A percentile compares a stretch with the other conserved stretches of the same genome.
phyloP scores from a whole-genome alignment of 1,140 invertebrate species.

The Drosophila murphyi region DNA sequence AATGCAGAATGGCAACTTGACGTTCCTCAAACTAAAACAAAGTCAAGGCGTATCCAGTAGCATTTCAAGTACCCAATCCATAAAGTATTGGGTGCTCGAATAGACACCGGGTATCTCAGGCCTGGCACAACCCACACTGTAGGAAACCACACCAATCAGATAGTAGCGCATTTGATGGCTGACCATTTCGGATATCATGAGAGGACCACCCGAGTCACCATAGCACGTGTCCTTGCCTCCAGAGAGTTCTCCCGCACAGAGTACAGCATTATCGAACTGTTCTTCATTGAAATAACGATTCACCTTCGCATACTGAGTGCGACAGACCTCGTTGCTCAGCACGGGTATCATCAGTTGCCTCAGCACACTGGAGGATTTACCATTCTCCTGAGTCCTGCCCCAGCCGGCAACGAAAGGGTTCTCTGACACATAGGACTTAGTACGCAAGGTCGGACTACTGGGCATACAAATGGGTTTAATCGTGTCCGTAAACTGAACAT shows the following conservation, averaged over 20 bases:
- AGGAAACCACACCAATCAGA: slow-evolving; percentile 89
- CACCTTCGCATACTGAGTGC: slow-evolving; percentile 86
- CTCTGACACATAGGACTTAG: slow-evolving; percentile 69
- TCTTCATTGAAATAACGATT: slow-evolving; percentile 87
- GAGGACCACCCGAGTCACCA: slow-evolving; percentile 93
- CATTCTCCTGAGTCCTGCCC: slow-evolving; percentile 86
- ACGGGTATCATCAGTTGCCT: slow-evolving; percentile 91
- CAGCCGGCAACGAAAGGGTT: slow-evolving; percentile 91
- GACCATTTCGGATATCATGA: slow-evolving; percentile 87
- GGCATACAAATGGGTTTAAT: slow-evolving; percentile 75
- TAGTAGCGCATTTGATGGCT: slow-evolving; percentile 84
- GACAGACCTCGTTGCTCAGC: slow-evolving; percentile 87
- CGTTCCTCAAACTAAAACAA: neutral
- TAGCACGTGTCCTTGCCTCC: slow-evolving; percentile 94
- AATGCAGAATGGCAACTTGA: neutral
- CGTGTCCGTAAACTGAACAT: slow-evolving; percentile 58
- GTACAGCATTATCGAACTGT: slow-evolving; percentile 85
- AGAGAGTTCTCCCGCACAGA: slow-evolving; percentile 90
- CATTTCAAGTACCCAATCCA: slow-evolving; percentile 85
- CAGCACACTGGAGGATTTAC: slow-evolving; percentile 87
- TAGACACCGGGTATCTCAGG: slow-evolving; percentile 90
- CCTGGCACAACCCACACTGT: slow-evolving; percentile 89
- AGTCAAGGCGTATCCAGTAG: slow-evolving; percentile 57
- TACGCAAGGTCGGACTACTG: slow-evolving; percentile 34
- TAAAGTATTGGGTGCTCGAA: slow-evolving; percentile 87